Base-by-base conservation (phyloP, 92 coral and sea anemone species). In the Paragorgia papillata region DNA sequence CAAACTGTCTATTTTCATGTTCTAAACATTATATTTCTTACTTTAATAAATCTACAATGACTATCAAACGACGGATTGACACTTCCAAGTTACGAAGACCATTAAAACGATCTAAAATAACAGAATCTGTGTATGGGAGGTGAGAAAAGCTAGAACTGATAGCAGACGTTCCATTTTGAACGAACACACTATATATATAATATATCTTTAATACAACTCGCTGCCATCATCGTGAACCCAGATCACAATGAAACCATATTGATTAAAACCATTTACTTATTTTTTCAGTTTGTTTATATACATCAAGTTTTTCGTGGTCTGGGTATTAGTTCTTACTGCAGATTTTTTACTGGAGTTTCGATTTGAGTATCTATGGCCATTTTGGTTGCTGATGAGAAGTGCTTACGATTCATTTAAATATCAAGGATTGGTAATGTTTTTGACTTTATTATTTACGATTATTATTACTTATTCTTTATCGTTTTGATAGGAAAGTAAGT, bases 61-160 rank as follows among this genome's bases (percentile, higher is more conserved):
- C 79, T 39, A 91, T 95, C 90, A 95, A 95, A 59, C 85, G 99
- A 89, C 84, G 99, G 84, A 91, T 95, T 48, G 99, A 95, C 81
- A 96, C 99, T 82, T 95, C 99, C 53, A 95, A 95, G 68, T 88
- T 95, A 9, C 85, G 99, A 81, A 88, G 99, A 75, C 99, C 97
- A 57, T 66, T 89, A 59, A 95, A 91, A 79, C 99, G 99, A 18
- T 95, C 99, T 75, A 92, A 96, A 75, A 95, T 95, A 78, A 95
- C 99, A 49, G 99, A 95, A 85, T 95, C 99, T 64, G 92, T 95
- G 60, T 95, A 95, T 83, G 99, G 99, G 86, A 95, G 99, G 99
- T 95, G 81, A 80, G 81, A 75, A 62, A 82, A 54, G 41, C 75
- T 57, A 55, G 81, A 50, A 18, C 62, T 28, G 26, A 31, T 50